Conservation (phyloP, 2,888 invertebrate genomes). For the Cataglyphis altisquamis region DNA sequence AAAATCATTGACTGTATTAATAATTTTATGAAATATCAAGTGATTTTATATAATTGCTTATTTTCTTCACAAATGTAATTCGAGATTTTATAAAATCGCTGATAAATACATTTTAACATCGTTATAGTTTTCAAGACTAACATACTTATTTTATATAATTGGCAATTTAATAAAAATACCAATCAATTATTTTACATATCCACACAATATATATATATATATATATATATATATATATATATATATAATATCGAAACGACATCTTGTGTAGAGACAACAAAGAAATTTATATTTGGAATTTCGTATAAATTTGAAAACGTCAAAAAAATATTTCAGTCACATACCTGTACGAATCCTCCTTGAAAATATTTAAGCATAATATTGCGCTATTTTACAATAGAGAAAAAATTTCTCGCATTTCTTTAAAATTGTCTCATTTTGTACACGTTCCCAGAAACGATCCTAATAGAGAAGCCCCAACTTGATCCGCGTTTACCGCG, state of each 20-base stretch:
- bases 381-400: background rate
- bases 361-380: background rate
- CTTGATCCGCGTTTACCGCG: conserved; percentile 12
- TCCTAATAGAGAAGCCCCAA: background rate
- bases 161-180: background rate
- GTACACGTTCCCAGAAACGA: background rate
- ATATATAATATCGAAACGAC: background rate
- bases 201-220: background rate
- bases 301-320: background rate
- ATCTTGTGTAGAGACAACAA: background rate
- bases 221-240: background rate
- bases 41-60: background rate
- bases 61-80: background rate
- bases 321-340: background rate
- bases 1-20: background rate
- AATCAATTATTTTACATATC: background rate
- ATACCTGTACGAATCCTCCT: background rate
- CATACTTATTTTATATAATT: background rate
- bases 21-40: background rate
- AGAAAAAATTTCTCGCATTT: background rate
- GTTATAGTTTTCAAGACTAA: background rate
- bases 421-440: background rate
- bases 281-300: background rate
- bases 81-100: background rate
- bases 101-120: background rate